Percentiles rank a stretch among this genome's conserved stretches.
phyloP scores from a whole-genome alignment of 2,797 vertebrate species.

The Crypturellus tataupa region DNA sequence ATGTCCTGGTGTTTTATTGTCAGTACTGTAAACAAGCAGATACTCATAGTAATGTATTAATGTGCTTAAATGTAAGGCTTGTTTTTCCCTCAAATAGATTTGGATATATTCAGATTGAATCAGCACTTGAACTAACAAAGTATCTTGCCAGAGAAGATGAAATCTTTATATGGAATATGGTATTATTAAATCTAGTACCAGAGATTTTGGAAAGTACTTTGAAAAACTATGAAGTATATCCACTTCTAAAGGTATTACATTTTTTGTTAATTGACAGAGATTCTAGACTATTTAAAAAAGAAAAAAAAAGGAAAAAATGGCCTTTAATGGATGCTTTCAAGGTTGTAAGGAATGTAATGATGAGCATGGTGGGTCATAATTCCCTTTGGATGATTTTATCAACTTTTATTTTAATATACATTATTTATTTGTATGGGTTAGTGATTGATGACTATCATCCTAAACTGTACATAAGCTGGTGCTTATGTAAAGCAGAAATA shows the following conservation, averaged over 20 bases:
- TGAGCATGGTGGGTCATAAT: neutral
- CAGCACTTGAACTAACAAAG: slow-evolving; percentile 81
- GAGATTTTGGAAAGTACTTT: slow-evolving; percentile 49
- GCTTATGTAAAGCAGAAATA: neutral
- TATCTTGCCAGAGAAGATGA: slow-evolving; percentile 84
- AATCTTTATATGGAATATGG: slow-evolving; percentile 76
- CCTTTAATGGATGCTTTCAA: neutral
- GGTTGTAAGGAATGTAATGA: neutral
- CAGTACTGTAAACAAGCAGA: neutral
- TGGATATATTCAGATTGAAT: slow-evolving; percentile 79
- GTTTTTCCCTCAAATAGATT: slow-evolving; percentile 74
- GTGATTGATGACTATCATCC: neutral
- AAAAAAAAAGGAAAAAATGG: neutral
- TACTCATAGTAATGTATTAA: neutral
- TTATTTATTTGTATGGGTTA: neutral
- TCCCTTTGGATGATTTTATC: neutral
- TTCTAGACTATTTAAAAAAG: neutral
- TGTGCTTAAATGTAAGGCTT: neutral
- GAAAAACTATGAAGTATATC: slow-evolving; percentile 76
- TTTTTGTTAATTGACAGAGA: neutral
- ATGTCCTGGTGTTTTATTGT: neutral
- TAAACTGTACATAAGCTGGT: neutral
- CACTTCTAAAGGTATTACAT: slow-evolving; percentile 82
- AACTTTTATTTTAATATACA: neutral
- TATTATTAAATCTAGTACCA: slow-evolving; percentile 69